Conservation (phyloP, 2,888 invertebrate species). For the Galerucella pusilla region DNA sequence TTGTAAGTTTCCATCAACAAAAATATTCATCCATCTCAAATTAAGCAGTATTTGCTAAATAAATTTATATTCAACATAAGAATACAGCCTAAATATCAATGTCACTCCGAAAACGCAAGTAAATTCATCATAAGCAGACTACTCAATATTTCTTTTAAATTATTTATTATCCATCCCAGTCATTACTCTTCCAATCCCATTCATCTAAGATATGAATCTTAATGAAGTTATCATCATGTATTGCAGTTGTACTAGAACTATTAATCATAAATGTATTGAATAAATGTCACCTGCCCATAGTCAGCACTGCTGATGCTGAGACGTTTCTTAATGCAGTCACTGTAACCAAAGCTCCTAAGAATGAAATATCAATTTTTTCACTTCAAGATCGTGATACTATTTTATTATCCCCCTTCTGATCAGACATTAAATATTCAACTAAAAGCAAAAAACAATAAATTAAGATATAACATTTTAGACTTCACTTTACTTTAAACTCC, state of each 20-base stretch:
- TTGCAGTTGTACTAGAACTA: slow-evolving; percentile 27
- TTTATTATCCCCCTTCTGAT: no score
- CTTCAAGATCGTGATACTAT: no score
- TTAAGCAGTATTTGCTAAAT: no score
- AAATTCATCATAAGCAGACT: slow-evolving; percentile 22
- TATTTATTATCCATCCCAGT: slow-evolving; percentile 37
- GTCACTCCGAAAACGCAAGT: slow-evolving; percentile 11
- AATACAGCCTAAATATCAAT: background rate
- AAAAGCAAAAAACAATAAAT: no score
- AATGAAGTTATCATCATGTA: slow-evolving; percentile 38
- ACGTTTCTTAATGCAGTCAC: background rate
- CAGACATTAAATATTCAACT: no score
- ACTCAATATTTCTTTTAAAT: slow-evolving; percentile 28
- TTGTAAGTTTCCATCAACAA: no score
- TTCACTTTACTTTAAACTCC: no score
- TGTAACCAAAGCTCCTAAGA: background rate
- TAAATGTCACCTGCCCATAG: slow-evolving; percentile 29
- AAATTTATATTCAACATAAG: background rate
- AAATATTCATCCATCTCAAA: no score
- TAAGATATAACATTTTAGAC: no score
- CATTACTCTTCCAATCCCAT: slow-evolving; percentile 34
- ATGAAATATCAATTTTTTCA: no score
- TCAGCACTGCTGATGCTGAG: slow-evolving; percentile 13
- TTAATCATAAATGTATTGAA: slow-evolving; percentile 31
- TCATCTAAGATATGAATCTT: slow-evolving; percentile 33